These are phyloP conservation scores for Diorhabda carinulata DNA, from an alignment of 1,140 invertebrate species.

Conservation along the genomic window DNA sequence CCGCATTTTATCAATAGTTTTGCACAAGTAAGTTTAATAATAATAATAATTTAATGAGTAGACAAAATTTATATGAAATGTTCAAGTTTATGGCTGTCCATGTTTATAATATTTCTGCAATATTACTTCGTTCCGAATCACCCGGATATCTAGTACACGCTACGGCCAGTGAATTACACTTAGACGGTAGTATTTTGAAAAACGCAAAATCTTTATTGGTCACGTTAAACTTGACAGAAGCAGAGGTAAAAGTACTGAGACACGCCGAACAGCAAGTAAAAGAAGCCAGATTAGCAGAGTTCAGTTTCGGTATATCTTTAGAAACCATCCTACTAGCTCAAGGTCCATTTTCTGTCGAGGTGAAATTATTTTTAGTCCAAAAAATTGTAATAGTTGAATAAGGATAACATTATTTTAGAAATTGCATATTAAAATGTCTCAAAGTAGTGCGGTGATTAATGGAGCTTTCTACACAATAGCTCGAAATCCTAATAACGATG, in stretches of 20 bases:
- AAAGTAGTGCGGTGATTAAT: slow-evolving; percentile 62
- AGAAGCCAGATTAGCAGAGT: slow-evolving; percentile 62
- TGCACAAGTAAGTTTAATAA: slow-evolving; percentile 61
- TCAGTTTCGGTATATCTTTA: slow-evolving; percentile 66
- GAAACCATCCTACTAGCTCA: slow-evolving; percentile 72
- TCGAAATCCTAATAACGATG: slow-evolving; percentile 4
- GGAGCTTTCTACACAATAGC: slow-evolving; percentile 56
- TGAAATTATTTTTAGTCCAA: slow-evolving; percentile 42
- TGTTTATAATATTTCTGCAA: slow-evolving; percentile 74
- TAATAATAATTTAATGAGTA: no score
- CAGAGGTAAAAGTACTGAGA: slow-evolving; percentile 50
- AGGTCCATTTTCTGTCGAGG: slow-evolving; percentile 73
- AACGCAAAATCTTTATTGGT: slow-evolving; percentile 69
- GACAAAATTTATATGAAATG: no score
- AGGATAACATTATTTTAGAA: slow-evolving; percentile 54
- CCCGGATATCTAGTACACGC: slow-evolving; percentile 73
- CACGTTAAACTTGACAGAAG: slow-evolving; percentile 61
- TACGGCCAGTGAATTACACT: slow-evolving; percentile 68
- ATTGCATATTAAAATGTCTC: slow-evolving; percentile 66
- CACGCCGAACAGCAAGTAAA: slow-evolving; percentile 45
- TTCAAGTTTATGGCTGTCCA: slow-evolving; percentile 80
- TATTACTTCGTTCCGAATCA: slow-evolving; percentile 59
- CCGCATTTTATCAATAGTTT: slow-evolving; percentile 74
- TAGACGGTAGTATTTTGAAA: slow-evolving; percentile 72
- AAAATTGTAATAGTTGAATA: background rate